Evolutionary conservation across 2,888 invertebrate species (phyloP), one percentile per base, ranked within the genome.

Genomic region (Ectemnius lituratus): DNA sequence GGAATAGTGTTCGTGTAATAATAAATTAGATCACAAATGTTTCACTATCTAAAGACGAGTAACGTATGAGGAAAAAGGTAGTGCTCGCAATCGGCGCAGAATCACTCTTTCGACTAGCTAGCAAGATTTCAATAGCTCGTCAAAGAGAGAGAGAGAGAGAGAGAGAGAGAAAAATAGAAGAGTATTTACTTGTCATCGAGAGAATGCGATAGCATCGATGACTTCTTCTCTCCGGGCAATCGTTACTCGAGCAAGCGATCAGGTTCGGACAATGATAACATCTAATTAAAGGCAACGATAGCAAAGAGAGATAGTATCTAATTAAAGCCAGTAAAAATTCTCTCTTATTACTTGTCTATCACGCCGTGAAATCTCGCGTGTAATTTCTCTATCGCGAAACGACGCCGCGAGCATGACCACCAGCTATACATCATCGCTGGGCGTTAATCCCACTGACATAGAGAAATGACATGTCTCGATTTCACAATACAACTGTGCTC

Each of bases 331-430:
- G 60, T 28, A 37, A 60, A 60, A 60, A 37, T 14, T 16, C 4
- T 3, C 60, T 14, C 37, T 60, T 60, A 60, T 60, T 27, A 28
- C 37, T 28, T 60, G 28, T 60, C 37, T 60, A 28, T 62, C 61
- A 18, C 13, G 61, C 46, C 18, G 61, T 16, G 61, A 62, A 62
- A 62, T 62, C 61, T 62, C 16, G 18, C 45, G 45, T 28, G 60
- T 37, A 37, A 60, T 60, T 62, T 62, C 61, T 62, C 61, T 46
- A 62, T 62, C 45, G 20, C 45, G 45, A 16, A 62, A 46, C n/a
- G 18, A 62, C 28, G 28, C 60, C 28, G 13, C 37, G 60, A 8
- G 27, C 28, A 37, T 37, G 37, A 45, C 14, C 28, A 28, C n/a
- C 28, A 37, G n/a, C 28, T n/a, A 37, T 60, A 37, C 60, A 37